Conservation (phyloP, 2,888 invertebrate species). For the Halictus ligatus region DNA sequence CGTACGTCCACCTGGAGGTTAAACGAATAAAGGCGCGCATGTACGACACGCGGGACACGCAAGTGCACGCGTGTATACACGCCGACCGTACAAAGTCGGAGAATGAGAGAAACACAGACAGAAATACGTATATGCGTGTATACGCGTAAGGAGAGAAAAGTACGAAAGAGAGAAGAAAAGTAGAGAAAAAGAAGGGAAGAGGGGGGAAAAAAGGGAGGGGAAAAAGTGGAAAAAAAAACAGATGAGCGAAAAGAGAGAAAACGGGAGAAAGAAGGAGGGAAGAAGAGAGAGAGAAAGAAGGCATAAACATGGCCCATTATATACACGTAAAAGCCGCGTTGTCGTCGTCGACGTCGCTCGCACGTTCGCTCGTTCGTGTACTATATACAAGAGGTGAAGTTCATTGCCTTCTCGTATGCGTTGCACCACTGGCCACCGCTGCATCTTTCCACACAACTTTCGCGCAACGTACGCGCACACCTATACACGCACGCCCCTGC, state of each 20-base stretch:
- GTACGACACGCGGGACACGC: constrained; percentile 61
- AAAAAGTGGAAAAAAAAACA: neutral
- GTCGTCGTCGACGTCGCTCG: constrained; percentile 58
- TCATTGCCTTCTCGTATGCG: constrained; percentile 82
- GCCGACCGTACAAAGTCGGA: constrained; percentile 54
- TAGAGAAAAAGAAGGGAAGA: neutral
- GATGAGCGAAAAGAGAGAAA: neutral
- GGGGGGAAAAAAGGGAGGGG: neutral
- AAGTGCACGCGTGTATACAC: constrained; percentile 47
- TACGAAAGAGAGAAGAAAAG: neutral
- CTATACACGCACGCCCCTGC: constrained; percentile 24
- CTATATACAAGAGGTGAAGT: constrained; percentile 80
- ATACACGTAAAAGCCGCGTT: constrained; percentile 80
- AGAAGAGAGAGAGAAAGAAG: constrained; percentile 63
- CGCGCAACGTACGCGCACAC: constrained; percentile 35
- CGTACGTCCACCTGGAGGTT: constrained; percentile 57
- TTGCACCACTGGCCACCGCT: constrained; percentile 63
- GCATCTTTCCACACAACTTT: constrained; percentile 51
- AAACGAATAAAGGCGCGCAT: constrained; percentile 64
- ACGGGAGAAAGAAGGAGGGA: neutral
- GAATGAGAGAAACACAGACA: neutral
- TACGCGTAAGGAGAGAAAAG: neutral
- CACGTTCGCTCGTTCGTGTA: constrained; percentile 47
- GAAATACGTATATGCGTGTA: neutral
- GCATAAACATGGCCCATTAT: constrained; percentile 82